A percentile compares a stretch with the other conserved stretches of the same genome.
These are phyloP conservation scores for Drosophila malerkotliana DNA, from an alignment of 1,140 invertebrate genomes.

Conservation along the genomic window DNA sequence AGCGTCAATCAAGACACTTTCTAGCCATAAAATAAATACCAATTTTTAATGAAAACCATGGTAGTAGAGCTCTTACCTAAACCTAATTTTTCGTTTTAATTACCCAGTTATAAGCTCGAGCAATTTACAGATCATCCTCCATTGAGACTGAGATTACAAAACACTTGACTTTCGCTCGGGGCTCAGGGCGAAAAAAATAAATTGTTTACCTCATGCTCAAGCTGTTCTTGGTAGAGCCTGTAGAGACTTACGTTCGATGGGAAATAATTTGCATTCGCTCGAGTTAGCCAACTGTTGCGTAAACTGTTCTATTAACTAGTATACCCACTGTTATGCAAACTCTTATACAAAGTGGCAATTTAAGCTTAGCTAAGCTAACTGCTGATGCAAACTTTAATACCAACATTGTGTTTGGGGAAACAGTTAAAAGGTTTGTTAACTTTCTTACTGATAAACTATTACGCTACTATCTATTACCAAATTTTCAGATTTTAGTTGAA, in stretches of 20 bases:
- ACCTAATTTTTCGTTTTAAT: background rate
- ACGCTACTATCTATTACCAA: background rate
- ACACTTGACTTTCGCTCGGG: background rate
- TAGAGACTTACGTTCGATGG: background rate
- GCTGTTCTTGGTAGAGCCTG: background rate
- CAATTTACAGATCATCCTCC: constrained; percentile 3
- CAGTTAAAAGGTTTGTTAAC: background rate
- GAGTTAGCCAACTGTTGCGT: constrained; percentile 41
- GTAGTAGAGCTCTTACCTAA: background rate
- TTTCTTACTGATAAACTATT: background rate
- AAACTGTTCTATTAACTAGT: constrained; percentile 38
- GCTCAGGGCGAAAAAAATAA: background rate
- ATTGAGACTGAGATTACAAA: constrained; percentile 2
- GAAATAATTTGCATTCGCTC: constrained; percentile 10
- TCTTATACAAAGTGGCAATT: constrained; percentile 9
- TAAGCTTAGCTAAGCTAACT: background rate
- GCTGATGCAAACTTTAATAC: background rate
- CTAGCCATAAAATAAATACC: too few relatives aligned
- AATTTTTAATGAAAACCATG: too few relatives aligned
- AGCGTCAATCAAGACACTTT: background rate
- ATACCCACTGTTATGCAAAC: constrained; percentile 24
- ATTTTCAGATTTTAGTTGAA: too few relatives aligned
- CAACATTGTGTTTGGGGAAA: background rate
- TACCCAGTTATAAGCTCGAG: background rate
- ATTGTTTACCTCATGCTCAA: constrained; percentile 8